Evolutionary conservation across 2,113 vertebrate species (phyloP).

Genomic region (Pungitius pungitius): DNA sequence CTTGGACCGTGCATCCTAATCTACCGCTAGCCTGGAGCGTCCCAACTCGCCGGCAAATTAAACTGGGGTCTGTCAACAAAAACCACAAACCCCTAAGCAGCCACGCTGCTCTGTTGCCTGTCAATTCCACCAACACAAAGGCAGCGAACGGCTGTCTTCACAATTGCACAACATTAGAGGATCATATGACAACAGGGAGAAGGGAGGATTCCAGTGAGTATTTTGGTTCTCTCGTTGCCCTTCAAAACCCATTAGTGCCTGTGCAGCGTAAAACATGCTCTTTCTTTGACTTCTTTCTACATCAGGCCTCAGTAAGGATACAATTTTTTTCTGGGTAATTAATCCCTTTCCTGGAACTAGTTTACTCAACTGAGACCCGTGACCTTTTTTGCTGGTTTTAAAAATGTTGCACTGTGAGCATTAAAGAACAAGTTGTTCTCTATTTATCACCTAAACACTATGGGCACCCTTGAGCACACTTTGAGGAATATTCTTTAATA

Average conservation of each 20-base stretch:
- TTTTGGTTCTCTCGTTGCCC: slow-evolving; percentile 9
- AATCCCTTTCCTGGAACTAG: slow-evolving; percentile 12
- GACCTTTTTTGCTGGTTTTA: slow-evolving; percentile 1
- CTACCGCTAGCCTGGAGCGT: slow-evolving; percentile 40
- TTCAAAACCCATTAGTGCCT: slow-evolving; percentile 12
- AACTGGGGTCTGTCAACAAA: slow-evolving; percentile 54
- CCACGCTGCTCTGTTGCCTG: slow-evolving; percentile 63
- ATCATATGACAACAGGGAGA: slow-evolving; percentile 23
- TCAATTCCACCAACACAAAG: slow-evolving; percentile 69
- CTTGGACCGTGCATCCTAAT: slow-evolving; percentile 55
- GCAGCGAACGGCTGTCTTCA: slow-evolving; percentile 55
- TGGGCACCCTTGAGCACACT: neutral
- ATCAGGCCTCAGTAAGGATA: slow-evolving; percentile 41
- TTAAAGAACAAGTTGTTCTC: neutral
- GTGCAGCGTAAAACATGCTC: slow-evolving; percentile 16
- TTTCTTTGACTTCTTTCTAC: slow-evolving; percentile 12
- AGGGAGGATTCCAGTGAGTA: neutral
- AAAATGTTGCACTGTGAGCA: slow-evolving; percentile 1
- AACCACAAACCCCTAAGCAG: slow-evolving; percentile 52
- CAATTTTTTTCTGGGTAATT: slow-evolving; percentile 6
- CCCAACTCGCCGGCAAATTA: neutral
- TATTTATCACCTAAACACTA: neutral
- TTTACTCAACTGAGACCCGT: slow-evolving; percentile 20
- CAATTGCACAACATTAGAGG: slow-evolving; percentile 53
- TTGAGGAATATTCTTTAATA: neutral